Evolutionary conservation across 2,113 vertebrate genomes (phyloP).

Genomic region (Syrrhaptes paradoxus): DNA sequence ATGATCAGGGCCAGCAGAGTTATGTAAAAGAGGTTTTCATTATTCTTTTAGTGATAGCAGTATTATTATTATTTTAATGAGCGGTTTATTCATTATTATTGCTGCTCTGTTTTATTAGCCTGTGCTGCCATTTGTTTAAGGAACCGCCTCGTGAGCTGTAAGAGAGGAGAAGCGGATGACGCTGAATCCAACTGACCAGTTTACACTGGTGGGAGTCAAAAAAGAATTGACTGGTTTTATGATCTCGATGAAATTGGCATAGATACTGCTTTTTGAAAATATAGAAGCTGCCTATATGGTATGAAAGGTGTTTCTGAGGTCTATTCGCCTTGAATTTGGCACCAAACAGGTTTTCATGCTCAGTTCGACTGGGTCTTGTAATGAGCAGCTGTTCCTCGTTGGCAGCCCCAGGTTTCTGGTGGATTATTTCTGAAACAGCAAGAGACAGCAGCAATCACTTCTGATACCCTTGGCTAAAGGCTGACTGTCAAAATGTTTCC

Average conservation of each 20-base stretch:
- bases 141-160: not conserved
- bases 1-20: not conserved
- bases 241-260: not conserved
- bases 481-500: not conserved
- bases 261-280: not conserved
- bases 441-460: conserved; percentile 23
- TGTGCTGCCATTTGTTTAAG: not conserved
- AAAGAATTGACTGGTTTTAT: not conserved
- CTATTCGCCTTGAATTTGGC: not conserved
- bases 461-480: conserved; percentile 25
- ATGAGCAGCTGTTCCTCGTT: conserved; percentile 25
- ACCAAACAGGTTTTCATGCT: not conserved
- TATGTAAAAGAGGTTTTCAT: not conserved
- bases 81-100: not conserved
- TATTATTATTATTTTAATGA: conserved; percentile 7
- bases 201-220: not conserved
- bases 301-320: not conserved
- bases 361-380: not conserved
- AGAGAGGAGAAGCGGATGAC: not conserved
- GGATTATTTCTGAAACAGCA: conserved; percentile 40
- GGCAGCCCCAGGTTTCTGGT: conserved; percentile 23
- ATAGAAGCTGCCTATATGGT: not conserved
- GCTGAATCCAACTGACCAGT: not conserved
- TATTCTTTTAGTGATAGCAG: not conserved
- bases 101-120: not conserved